Evolutionary conservation across 2,888 invertebrate genomes (phyloP), one percentile per base, ranked within the genome.

Genomic region (Nomada lathburiana): DNA sequence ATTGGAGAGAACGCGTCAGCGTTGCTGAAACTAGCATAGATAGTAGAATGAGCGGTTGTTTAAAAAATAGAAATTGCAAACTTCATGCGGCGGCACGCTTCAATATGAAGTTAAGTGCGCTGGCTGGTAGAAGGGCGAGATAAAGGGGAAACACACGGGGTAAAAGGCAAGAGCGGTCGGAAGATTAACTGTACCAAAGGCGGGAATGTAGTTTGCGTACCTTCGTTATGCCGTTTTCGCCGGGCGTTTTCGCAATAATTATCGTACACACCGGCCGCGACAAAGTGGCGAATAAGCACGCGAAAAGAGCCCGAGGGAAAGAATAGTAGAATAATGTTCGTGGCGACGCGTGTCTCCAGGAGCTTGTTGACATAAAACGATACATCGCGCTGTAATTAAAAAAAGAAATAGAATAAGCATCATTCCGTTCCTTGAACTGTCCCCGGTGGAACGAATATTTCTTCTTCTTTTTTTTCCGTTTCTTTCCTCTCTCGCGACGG

Each of bases 361-460:
- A 13, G 44, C 26, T 23, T 26, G 44, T 16, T 13, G 59, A 59
- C 29, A 47, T 59, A 69, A 59, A 69, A 59, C 26, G 26, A 59
- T 47, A 57, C 59, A 59, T 69, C 59, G 44, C 20, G 59, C 10
- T 57, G 69, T 20, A 26, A 69, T 69, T 59, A 69, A 69, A 69
- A 59, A 57, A 36, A 36, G 0, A 5, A 26, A 2, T 1, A 26
- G 26, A 26, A 26, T 2, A 26, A 1, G 26, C 47, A 69, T 57
- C 69, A 1, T 1, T 10, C 16, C 11, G n/a, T n/a, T 69, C 2
- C 55, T 57, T 26, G 42, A 26, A 42, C 55, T 23, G 20, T 42
- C 20, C 36, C 16, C 20, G 23, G 18, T 1, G n/a, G 47, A 26
- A 29, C 3, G 26, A 9, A 57, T 59, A 29, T 47, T 59, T 26